Conservation (phyloP, 2,113 vertebrate genomes). For the Spea bombifrons region DNA sequence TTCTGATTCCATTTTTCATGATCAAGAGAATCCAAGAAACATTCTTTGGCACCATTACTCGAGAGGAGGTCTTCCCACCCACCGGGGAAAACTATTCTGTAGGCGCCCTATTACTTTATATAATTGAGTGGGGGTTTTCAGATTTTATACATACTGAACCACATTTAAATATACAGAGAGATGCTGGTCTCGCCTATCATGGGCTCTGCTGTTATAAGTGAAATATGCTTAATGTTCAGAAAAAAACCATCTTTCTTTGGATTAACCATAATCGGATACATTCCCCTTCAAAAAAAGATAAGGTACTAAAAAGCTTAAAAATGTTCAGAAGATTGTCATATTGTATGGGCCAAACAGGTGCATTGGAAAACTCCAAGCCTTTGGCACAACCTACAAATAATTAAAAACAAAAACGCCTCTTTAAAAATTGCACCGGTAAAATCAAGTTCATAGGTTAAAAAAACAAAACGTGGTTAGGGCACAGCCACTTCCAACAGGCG, state of each 20-base stretch:
- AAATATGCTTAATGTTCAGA: not conserved
- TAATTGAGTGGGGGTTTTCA: not conserved
- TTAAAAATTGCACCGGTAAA: constrained; percentile 75
- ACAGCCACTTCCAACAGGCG: constrained; percentile 93
- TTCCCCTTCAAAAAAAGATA: not conserved
- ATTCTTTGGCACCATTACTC: not conserved
- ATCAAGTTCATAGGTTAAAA: constrained; percentile 59
- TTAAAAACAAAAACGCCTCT: constrained; percentile 49
- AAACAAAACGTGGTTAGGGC: constrained; percentile 64
- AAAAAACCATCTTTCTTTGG: not conserved
- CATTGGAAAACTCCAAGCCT: constrained; percentile 53
- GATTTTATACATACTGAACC: not conserved
- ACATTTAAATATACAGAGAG: not conserved
- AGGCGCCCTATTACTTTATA: not conserved
- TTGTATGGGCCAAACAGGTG: constrained; percentile 58
- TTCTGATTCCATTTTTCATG: not conserved
- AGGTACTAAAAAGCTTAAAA: constrained; percentile 27
- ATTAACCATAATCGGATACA: constrained; percentile 9
- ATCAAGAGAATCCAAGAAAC: not conserved
- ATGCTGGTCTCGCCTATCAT: not conserved
- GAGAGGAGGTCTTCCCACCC: not conserved
- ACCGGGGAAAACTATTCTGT: not conserved
- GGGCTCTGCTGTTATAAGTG: not conserved
- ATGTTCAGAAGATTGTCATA: constrained; percentile 43
- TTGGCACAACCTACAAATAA: constrained; percentile 59